Evolutionary conservation across 2,113 vertebrate genomes (phyloP).

Genomic region (Ochotona curzoniae): DNA sequence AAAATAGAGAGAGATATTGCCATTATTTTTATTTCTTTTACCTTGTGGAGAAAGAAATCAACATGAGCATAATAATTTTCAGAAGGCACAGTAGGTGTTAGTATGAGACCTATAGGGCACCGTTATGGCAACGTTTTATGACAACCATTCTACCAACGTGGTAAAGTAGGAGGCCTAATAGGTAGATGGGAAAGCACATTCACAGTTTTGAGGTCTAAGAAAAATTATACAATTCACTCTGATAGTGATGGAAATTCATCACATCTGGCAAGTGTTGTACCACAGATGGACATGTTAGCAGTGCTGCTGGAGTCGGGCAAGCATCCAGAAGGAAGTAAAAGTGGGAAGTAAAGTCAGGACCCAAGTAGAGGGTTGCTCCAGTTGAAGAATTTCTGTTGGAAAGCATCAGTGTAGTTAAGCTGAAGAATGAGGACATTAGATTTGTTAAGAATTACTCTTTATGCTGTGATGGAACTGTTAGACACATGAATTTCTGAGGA

Average conservation of each 20-base stretch:
- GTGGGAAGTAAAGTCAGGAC: not conserved
- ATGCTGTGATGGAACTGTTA: not conserved
- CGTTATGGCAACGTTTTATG: not conserved
- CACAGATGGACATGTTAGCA: not conserved
- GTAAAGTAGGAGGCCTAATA: not conserved
- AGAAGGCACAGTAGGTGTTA: not conserved
- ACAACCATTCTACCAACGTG: not conserved
- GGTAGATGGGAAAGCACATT: not conserved
- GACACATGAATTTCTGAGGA: not conserved
- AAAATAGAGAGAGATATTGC: not conserved
- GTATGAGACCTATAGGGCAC: not conserved
- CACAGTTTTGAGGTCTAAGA: not conserved
- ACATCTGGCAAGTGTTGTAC: rapidly evolving
- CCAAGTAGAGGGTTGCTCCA: not conserved
- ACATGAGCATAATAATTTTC: not conserved
- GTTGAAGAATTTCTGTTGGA: not conserved
- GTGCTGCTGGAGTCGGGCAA: not conserved
- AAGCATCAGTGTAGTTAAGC: not conserved
- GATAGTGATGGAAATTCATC: not conserved
- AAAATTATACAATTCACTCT: not conserved
- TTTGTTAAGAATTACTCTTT: not conserved
- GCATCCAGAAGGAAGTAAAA: not conserved
- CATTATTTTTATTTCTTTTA: not conserved
- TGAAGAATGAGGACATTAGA: not conserved
- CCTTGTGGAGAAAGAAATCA: not conserved